Evolutionary conservation across 2,888 invertebrate species (phyloP).

Genomic region (Thereva unica): DNA sequence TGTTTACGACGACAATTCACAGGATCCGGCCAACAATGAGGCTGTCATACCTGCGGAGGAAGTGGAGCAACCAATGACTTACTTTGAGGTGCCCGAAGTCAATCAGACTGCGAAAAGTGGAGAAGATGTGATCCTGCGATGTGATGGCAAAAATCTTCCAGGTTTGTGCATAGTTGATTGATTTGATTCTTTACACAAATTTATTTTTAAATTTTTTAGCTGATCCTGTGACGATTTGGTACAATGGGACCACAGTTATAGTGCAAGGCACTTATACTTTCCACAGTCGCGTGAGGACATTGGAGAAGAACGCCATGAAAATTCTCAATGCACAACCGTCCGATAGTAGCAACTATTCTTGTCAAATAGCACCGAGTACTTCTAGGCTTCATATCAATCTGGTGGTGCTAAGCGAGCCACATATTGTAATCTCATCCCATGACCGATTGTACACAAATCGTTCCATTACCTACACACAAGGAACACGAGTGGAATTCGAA

Average conservation of each 20-base stretch:
- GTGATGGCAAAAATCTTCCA: slow-evolving; percentile 51
- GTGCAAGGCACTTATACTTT: slow-evolving; percentile 47
- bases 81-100: slow-evolving; percentile 48
- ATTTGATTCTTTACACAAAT: background rate
- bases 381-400: slow-evolving; percentile 46
- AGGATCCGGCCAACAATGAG: slow-evolving; percentile 11
- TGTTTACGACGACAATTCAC: slow-evolving; percentile 19
- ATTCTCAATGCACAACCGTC: slow-evolving; percentile 46
- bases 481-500: slow-evolving; percentile 51
- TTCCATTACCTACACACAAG: slow-evolving; percentile 52
- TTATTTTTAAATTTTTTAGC: slow-evolving; percentile 42
- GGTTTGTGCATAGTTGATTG: slow-evolving; percentile 42
- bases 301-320: slow-evolving; percentile 50
- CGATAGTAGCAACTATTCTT: slow-evolving; percentile 51
- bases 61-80: slow-evolving; percentile 43
- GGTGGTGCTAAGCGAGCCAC: slow-evolving; percentile 38
- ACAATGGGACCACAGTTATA: slow-evolving; percentile 47
- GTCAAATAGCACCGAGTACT: slow-evolving; percentile 50
- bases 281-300: slow-evolving; percentile 47
- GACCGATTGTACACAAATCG: slow-evolving; percentile 52
- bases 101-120: slow-evolving; percentile 47
- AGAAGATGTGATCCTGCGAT: slow-evolving; percentile 49
- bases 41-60: slow-evolving; percentile 32
- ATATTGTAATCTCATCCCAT: slow-evolving; percentile 49
- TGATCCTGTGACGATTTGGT: slow-evolving; percentile 52